phyloP scores from a whole-genome alignment of 2,888 invertebrate genomes.

The Ellobium chinense region DNA sequence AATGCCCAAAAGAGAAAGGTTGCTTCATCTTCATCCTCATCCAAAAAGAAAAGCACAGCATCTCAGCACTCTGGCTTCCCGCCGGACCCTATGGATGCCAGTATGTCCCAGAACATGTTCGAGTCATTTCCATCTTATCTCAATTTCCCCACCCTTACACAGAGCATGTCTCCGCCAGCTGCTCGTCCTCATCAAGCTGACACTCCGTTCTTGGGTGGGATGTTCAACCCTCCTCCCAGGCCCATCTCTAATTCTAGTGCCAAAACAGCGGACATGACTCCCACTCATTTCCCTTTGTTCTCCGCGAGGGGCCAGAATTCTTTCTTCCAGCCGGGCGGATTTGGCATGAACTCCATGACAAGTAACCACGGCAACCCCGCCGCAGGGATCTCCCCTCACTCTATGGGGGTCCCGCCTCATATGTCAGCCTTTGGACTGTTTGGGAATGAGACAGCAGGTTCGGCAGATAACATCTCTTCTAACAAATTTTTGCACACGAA shows the following conservation, averaged over 20 bases:
- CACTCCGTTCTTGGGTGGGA: constrained; percentile 40
- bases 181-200: constrained; percentile 38
- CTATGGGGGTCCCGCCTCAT: constrained; percentile 43
- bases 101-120: constrained; percentile 45
- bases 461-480: constrained; percentile 37
- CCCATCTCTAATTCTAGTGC: constrained; percentile 41
- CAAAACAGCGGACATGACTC: constrained; percentile 45
- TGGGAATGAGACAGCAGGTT: constrained; percentile 33
- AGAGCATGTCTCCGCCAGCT: constrained; percentile 47
- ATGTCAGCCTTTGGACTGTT: constrained; percentile 46
- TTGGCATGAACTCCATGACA: constrained; percentile 46
- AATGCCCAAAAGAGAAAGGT: constrained; percentile 37
- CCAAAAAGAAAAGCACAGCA: constrained; percentile 39
- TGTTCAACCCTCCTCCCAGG: constrained; percentile 41
- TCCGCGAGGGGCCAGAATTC: constrained; percentile 35
- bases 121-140: constrained; percentile 39
- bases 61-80: constrained; percentile 45
- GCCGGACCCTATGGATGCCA: constrained; percentile 32
- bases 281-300: constrained; percentile 40
- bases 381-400: constrained; percentile 35
- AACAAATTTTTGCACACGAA: constrained; percentile 46
- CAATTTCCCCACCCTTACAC: constrained; percentile 43
- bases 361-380: constrained; percentile 37
- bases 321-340: constrained; percentile 44
- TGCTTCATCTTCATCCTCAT: constrained; percentile 40